Evolutionary conservation across 30 jellyfish, hydroid and myxozoan genomes (phyloP).

Genomic region (Rhopilema esculentum): DNA sequence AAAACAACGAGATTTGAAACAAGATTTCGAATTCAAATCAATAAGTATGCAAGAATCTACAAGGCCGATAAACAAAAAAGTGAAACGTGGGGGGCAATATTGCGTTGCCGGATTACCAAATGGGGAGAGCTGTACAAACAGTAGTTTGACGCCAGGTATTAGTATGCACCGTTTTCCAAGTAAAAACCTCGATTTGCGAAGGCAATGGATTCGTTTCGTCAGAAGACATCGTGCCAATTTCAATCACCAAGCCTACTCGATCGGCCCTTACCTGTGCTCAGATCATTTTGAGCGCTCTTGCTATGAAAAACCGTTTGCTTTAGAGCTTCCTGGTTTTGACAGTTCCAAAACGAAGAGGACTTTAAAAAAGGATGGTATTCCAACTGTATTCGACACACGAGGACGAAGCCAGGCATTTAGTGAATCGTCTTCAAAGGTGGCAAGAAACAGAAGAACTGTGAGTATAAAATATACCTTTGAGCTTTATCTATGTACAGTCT

Average conservation of each 20-base stretch:
- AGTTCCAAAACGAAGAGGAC: slow-evolving; percentile 1
- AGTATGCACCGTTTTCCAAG: slow-evolving; percentile 12
- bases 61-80: slow-evolving; percentile 1
- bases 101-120: slow-evolving; percentile 23
- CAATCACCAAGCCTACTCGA: slow-evolving; percentile 10
- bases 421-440: background rate
- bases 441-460: slow-evolving; percentile 9
- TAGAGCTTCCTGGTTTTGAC: slow-evolving; percentile 19
- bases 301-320: slow-evolving; percentile 8
- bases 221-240: slow-evolving; percentile 19
- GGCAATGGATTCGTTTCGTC: slow-evolving; percentile 17
- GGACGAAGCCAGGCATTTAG: background rate
- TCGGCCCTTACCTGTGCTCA: background rate
- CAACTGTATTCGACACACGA: slow-evolving; percentile 13
- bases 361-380: slow-evolving; percentile 5
- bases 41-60: slow-evolving; percentile 1
- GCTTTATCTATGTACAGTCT: background rate
- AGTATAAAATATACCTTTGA: background rate
- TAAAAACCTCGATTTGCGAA: background rate
- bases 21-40: background rate
- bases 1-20: background rate
- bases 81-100: slow-evolving; percentile 11
- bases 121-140: slow-evolving; percentile 16
- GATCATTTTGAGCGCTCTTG: background rate
- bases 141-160: slow-evolving; percentile 17